Evolutionary conservation across 1,140 invertebrate genomes (phyloP).

Genomic region (Antheraea mylitta): DNA sequence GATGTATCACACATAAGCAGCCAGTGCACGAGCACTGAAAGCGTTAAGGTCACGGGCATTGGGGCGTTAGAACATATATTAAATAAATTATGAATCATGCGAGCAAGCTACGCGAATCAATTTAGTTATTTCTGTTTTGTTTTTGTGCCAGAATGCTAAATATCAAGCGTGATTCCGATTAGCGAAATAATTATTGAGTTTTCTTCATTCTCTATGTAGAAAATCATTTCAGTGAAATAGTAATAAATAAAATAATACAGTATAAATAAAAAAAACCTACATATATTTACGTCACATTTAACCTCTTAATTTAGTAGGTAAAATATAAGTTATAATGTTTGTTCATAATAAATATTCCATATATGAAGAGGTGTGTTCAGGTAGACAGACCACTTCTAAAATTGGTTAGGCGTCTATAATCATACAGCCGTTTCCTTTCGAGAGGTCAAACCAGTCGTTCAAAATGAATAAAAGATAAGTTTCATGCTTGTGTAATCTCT

Average conservation of each 20-base stretch:
- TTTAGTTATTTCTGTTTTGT: not conserved
- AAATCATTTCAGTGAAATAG: too few relatives aligned
- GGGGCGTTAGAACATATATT: slow-evolving; percentile 22
- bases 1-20: not conserved
- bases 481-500: not conserved
- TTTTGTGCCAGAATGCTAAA: not conserved
- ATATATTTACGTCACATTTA: too few relatives aligned
- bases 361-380: not conserved
- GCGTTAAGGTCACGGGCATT: slow-evolving; percentile 20
- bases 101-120: not conserved
- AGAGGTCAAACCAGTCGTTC: not conserved
- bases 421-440: not conserved
- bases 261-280: too few relatives aligned
- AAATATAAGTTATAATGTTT: too few relatives aligned
- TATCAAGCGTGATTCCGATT: not conserved
- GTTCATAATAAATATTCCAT: not conserved
- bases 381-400: slow-evolving; percentile 7
- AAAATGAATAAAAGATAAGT: not conserved
- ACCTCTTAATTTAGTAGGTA: too few relatives aligned
- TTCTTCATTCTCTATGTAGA: not conserved
- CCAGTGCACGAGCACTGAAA: slow-evolving; percentile 14
- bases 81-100: slow-evolving; percentile 31
- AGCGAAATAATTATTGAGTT: not conserved
- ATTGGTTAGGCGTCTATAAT: not conserved
- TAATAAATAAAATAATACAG: too few relatives aligned